Conservation (phyloP, 2,888 invertebrate species). For the Eupithecia centaureata region DNA sequence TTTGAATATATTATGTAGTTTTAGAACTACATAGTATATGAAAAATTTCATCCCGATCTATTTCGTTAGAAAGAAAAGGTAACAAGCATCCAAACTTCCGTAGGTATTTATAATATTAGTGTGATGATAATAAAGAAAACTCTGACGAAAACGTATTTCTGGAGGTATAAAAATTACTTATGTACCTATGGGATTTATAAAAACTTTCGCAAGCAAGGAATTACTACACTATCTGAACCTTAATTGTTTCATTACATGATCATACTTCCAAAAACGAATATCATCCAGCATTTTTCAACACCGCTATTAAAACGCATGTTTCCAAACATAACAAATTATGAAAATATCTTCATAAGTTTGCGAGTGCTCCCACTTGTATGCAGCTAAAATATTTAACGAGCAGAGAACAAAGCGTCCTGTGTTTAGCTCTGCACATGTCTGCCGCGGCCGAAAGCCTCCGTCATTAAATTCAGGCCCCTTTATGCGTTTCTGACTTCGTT, state of each 20-base stretch:
- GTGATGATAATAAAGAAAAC: background rate
- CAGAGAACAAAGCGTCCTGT: constrained; percentile 40
- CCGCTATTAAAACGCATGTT: constrained; percentile 16
- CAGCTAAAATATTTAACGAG: constrained; percentile 74
- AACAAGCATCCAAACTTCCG: too few relatives aligned
- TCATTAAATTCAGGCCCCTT: constrained; percentile 63
- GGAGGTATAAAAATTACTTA: background rate
- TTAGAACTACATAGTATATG: too few relatives aligned
- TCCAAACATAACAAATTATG: constrained; percentile 29
- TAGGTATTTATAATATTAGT: too few relatives aligned
- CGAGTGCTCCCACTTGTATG: constrained; percentile 40
- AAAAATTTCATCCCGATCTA: too few relatives aligned
- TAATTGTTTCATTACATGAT: background rate
- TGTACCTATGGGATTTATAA: background rate
- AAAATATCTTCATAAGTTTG: constrained; percentile 25
- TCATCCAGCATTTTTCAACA: background rate
- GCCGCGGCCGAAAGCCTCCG: constrained; percentile 57
- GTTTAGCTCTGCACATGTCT: constrained; percentile 37
- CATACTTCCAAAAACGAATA: background rate
- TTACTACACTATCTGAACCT: too few relatives aligned
- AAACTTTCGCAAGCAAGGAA: background rate
- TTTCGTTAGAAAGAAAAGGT: too few relatives aligned
- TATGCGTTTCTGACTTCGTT: constrained; percentile 60
- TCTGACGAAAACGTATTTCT: background rate
- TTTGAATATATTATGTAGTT: too few relatives aligned